phyloP scores from a whole-genome alignment of 2,797 vertebrate genomes.

The Brachymystax lenok region DNA sequence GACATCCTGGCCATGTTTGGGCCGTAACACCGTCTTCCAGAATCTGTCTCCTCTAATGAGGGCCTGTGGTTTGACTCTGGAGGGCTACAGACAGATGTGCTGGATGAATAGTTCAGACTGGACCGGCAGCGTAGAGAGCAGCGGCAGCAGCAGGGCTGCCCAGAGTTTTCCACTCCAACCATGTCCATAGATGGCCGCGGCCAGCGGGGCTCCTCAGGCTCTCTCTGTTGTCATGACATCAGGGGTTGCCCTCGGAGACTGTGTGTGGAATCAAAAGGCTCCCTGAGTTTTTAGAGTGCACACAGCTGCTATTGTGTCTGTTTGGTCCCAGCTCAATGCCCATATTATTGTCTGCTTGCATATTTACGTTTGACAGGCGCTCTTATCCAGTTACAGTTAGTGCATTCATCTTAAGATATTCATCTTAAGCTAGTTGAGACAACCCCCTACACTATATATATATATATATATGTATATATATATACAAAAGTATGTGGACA shows the following conservation, averaged over 20 bases:
- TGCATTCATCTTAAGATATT: too few relatives aligned
- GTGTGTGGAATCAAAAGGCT: slow-evolving; percentile 24
- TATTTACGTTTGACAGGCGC: too few relatives aligned
- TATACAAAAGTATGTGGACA: too few relatives aligned
- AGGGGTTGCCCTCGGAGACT: slow-evolving; percentile 65
- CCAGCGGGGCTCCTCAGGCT: slow-evolving; percentile 37
- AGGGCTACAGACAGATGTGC: slow-evolving; percentile 15
- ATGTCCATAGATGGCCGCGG: slow-evolving; percentile 71
- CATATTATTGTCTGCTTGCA: not conserved
- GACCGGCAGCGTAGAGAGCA: not conserved
- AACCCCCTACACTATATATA: too few relatives aligned
- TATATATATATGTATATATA: too few relatives aligned
- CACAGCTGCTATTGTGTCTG: not conserved
- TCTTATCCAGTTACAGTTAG: too few relatives aligned
- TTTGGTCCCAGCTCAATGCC: not conserved
- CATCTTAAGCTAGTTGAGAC: too few relatives aligned
- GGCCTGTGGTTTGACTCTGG: not conserved
- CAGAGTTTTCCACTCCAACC: slow-evolving; percentile 24
- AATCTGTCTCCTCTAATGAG: slow-evolving; percentile 35
- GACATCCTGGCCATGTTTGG: slow-evolving; percentile 30
- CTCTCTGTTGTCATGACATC: slow-evolving; percentile 64
- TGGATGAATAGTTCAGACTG: slow-evolving; percentile 22
- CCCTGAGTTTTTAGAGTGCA: slow-evolving; percentile 28
- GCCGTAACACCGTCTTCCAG: slow-evolving; percentile 22
- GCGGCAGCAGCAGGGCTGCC: not conserved